Evolutionary conservation across 2,797 vertebrate genomes (phyloP), one percentile per base, ranked within the genome.

Genomic region (Anguilla obscura): DNA sequence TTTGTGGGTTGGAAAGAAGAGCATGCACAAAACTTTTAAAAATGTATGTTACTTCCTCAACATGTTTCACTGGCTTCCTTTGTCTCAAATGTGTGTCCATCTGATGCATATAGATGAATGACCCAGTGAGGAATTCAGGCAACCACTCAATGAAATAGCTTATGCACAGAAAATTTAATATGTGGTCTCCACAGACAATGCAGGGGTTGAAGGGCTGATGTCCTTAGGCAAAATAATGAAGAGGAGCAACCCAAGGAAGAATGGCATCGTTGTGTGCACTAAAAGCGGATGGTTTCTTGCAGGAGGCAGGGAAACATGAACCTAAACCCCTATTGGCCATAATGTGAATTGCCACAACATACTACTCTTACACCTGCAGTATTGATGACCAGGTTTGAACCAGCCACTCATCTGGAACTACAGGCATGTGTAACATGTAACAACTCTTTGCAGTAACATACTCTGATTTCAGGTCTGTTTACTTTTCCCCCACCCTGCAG

Each of bases 21-120:
- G 89, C 90, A 93, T 95, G 91, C 90, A 88, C 90, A 89, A 94
- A 93, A 94, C 92, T 90, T 86, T 36, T 9, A 36, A 89, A 95
- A 95, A 96, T 95, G 92, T 95, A 95, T 94, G 94, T 94, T 94
- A 95, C 95, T 94, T 96, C 96, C 95, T 96, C 93, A 96, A 96
- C 95, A 95, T 96, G 96, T 94, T 96, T 96, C 94, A 96, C 94
- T 95, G 94, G 93, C 93, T 92, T 90, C 93, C 95, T 96, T 96
- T 96, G 95, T 96, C 92, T 94, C 93, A 89, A 91, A 95, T 95
- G 95, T 95, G 93, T 94, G 94, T 95, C 95, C 94, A 96, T 94
- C 95, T 93, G 94, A 94, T 95, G 94, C 95, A 95, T 94, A 95
- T 94, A 95, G 93, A 96, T 94, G 93, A 95, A 95, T 95, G 94